phyloP scores from a whole-genome alignment of 2,797 vertebrate species.

The Enteromius unitaeniatus region DNA sequence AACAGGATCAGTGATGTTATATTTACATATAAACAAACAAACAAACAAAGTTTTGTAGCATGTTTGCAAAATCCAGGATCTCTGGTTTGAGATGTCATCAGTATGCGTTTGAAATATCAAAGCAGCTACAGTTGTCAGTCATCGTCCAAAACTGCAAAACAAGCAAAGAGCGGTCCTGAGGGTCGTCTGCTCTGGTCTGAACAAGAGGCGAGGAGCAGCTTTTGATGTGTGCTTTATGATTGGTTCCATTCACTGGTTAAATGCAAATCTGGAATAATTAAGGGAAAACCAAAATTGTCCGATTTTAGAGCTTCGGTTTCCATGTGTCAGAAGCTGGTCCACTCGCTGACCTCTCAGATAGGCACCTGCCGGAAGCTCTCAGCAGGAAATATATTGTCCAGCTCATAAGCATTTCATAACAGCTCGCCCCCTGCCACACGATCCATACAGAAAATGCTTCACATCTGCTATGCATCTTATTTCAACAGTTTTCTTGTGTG shows the following conservation, averaged over 20 bases:
- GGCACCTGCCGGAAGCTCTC: slow-evolving; percentile 13
- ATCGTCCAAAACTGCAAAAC: slow-evolving; percentile 15
- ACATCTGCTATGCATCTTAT: background rate
- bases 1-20: slow-evolving; percentile 50
- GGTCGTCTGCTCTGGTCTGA: slow-evolving; percentile 28
- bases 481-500: slow-evolving; percentile 5
- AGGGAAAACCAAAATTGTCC: slow-evolving; percentile 6
- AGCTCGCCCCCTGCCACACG: background rate
- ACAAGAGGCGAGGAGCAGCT: slow-evolving; percentile 8
- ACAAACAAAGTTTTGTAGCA: background rate
- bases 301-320: background rate
- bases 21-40: slow-evolving; percentile 57
- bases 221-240: slow-evolving; percentile 33
- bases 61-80: slow-evolving; percentile 32
- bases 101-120: slow-evolving; percentile 13
- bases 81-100: slow-evolving; percentile 25
- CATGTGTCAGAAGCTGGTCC: background rate
- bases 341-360: slow-evolving; percentile 2
- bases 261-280: slow-evolving; percentile 3
- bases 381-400: background rate
- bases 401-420: slow-evolving; percentile 10
- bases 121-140: slow-evolving; percentile 21
- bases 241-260: slow-evolving; percentile 11
- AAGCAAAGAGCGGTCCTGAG: slow-evolving; percentile 43
- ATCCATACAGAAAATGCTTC: slow-evolving; percentile 19